Conservation (phyloP, 2,888 invertebrate species). For the Brenthis ino region DNA sequence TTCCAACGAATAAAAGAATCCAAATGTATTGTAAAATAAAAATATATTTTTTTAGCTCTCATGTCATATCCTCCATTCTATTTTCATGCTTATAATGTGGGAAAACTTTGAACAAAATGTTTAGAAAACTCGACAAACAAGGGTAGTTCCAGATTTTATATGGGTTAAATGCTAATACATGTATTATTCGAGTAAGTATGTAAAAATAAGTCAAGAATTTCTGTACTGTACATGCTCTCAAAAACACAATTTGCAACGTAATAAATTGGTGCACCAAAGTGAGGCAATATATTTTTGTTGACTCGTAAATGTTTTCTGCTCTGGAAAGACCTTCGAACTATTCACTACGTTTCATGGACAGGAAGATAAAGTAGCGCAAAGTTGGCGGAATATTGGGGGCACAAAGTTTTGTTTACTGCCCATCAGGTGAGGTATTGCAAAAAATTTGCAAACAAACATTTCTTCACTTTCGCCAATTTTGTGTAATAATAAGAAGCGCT, state of each 20-base stretch:
- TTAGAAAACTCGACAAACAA: background rate
- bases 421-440: conserved; percentile 16
- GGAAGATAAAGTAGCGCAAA: conserved; percentile 12
- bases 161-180: background rate
- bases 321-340: conserved; percentile 8
- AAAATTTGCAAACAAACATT: conserved; percentile 11
- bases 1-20: conserved; percentile 28
- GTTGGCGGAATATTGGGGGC: background rate
- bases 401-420: conserved; percentile 19
- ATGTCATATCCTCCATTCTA: conserved; percentile 6
- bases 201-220: background rate
- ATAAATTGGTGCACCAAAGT: conserved; percentile 8
- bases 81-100: background rate
- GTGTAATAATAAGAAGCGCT: too few relatives aligned
- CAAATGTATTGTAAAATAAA: conserved; percentile 29
- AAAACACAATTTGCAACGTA: conserved; percentile 5
- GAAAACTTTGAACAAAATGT: background rate
- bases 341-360: conserved; percentile 4
- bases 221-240: background rate
- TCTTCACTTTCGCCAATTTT: too few relatives aligned
- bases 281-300: conserved; percentile 16
- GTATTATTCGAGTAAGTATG: background rate
- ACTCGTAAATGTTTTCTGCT: conserved; percentile 14
- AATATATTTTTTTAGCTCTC: conserved; percentile 24
- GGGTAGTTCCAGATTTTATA: background rate